Evolutionary conservation across 2,888 invertebrate species (phyloP).

Genomic region (Epinotia ramella): DNA sequence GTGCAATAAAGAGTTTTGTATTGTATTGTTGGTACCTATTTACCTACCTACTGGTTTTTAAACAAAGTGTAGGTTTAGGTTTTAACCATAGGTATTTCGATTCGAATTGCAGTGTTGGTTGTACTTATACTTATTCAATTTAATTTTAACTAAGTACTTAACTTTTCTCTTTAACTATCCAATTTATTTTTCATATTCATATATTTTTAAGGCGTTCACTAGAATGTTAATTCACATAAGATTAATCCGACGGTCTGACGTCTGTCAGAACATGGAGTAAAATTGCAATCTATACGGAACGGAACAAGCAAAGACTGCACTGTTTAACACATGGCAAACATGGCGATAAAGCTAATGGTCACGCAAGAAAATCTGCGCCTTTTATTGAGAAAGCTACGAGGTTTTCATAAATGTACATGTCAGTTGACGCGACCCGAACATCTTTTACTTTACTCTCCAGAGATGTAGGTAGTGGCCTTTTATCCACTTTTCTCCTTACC

Average conservation of each 20-base stretch:
- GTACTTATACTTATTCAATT: no score
- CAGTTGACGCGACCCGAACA: constrained; percentile 74
- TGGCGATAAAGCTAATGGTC: constrained; percentile 15
- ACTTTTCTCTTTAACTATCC: no score
- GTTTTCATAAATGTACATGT: constrained; percentile 75
- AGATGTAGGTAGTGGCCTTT: constrained; percentile 65
- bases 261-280: neutral
- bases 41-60: no score
- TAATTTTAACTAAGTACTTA: no score
- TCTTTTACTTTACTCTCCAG: constrained; percentile 74
- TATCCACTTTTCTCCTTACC: constrained; percentile 70
- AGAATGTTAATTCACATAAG: no score
- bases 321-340: neutral
- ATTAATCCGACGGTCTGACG: neutral
- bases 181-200: no score
- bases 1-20: no score
- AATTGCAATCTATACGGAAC: neutral
- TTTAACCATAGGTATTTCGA: no score
- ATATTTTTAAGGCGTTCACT: no score
- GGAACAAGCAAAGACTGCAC: neutral
- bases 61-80: no score
- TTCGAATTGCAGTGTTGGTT: no score
- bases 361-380: constrained; percentile 55
- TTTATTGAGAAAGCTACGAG: constrained; percentile 58
- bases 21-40: no score